A percentile compares a stretch with the other conserved stretches of the same genome.
Conservation (phyloP, 2,797 vertebrate species). For the Tenualosa ilisha region DNA sequence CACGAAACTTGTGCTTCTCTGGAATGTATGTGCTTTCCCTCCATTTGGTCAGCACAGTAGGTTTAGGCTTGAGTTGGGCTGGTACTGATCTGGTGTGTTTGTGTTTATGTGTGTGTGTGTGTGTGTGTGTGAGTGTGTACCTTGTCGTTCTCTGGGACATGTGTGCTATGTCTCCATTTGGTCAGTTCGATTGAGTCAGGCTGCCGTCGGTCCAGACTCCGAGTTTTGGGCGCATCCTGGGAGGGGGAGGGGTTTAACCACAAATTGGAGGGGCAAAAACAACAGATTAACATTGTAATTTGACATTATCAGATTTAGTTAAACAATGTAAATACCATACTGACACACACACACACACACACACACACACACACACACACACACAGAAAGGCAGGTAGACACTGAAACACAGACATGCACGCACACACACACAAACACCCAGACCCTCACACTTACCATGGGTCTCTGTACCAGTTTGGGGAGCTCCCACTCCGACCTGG, state of each 20-base stretch:
- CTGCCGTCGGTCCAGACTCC: constrained; percentile 80
- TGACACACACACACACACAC: too few species aligned
- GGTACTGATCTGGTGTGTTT: not conserved
- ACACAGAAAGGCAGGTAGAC: too few species aligned
- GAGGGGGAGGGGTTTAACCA: constrained; percentile 77
- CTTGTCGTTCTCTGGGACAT: not conserved
- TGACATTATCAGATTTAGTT: too few species aligned
- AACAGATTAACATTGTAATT: too few species aligned
- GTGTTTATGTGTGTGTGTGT: too few species aligned
- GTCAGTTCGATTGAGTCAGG: constrained; percentile 79
- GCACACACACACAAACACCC: constrained; percentile 12
- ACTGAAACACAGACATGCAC: not conserved
- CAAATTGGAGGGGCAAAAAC: constrained; percentile 33
- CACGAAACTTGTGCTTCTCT: too few species aligned
- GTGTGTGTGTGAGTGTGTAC: not conserved
- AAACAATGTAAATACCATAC: too few species aligned
- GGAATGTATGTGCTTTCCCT: too few species aligned
- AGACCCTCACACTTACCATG: constrained; percentile 29
- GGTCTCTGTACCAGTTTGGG: constrained; percentile 82
- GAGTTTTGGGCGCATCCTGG: constrained; percentile 80
- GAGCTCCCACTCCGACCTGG: constrained; percentile 94
- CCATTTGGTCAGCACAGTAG: too few species aligned
- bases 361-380: not conserved
- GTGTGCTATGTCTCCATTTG: constrained; percentile 73
- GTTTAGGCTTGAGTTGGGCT: too few species aligned